A percentile compares a stretch with the other conserved stretches of the same genome.
These are phyloP conservation scores for Spilogale gracilis DNA, from an alignment of 2,113 vertebrate genomes.

Conservation along the genomic window DNA sequence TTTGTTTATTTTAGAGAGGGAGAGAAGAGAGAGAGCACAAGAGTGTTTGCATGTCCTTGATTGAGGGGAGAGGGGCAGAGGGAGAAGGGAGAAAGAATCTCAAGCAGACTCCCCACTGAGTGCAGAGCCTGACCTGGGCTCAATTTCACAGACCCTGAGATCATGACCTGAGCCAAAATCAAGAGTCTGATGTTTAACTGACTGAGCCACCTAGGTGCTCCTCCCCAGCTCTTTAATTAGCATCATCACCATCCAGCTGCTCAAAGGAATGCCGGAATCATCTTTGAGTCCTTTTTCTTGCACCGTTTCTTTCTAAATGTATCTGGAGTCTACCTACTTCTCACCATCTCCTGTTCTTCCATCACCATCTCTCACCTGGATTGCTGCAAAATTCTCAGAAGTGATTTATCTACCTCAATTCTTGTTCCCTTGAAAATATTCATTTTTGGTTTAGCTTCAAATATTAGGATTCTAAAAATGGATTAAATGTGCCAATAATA, in stretches of 20 bases:
- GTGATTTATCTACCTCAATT: not conserved
- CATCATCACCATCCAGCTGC: not conserved
- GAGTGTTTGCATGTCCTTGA: not conserved
- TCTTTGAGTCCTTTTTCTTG: not conserved
- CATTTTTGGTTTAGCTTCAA: not conserved
- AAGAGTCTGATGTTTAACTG: not conserved
- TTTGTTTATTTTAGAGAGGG: not conserved
- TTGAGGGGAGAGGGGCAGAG: not conserved
- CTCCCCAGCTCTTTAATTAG: not conserved
- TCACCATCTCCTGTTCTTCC: not conserved
- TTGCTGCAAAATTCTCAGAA: not conserved
- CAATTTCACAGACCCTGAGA: not conserved
- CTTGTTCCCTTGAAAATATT: not conserved
- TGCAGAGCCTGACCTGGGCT: not conserved
- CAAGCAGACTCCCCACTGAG: not conserved
- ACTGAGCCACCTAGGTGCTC: not conserved
- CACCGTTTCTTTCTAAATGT: not conserved
- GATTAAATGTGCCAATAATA: slow-evolving; percentile 20
- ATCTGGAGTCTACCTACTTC: not conserved
- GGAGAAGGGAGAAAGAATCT: not conserved
- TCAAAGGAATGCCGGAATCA: not conserved
- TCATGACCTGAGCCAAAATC: not conserved
- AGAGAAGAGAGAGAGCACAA: not conserved
- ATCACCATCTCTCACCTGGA: not conserved
- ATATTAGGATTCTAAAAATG: not conserved